Evolutionary conservation across 2,113 vertebrate genomes (phyloP), one percentile per base, ranked within the genome.

Genomic region (Ovis aries): DNA sequence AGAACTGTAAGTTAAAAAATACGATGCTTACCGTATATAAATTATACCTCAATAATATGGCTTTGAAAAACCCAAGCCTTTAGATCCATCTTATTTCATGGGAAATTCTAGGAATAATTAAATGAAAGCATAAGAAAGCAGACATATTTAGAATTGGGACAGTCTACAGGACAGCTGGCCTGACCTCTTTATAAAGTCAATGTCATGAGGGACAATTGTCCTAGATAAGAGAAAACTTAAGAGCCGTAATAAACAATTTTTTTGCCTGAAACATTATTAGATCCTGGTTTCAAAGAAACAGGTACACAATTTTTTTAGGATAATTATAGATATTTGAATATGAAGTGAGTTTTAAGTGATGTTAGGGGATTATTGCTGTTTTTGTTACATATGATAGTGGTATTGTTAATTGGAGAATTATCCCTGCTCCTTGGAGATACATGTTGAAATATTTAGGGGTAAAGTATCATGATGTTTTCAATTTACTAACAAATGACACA

Each of bases 261-360:
- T 71, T 48, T 48, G 31, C 23, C 19, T 60, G 57, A 74, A 78
- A 27, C 19, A 5, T 78, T 53, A 83, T 21, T 90, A 29, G 53
- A 80, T 86, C 52, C 78, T 71, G 4, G 36, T 94, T 85, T 88
- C 81, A 92, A 88, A 96, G 62, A 90, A 96, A 92, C 3, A 88
- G 59, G 19, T 82, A 16, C 90, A 91, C 60, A 85, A 48, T 55
- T 52, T 60, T 77, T 97, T 92, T 92, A 92, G 52, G 88, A 67
- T 45, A 90, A 25, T 19, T 88, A 43, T 67, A 97, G 84, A 94
- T 59, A 94, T 96, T 95, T 97, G 74, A 96, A 87, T 87, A 57
- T 45, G 52, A 97, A 98, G 53, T 45, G 27, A 78, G 12, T 88
- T 88, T 97, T 93, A 86, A 86, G 82, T 96, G 71, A 80, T 95